phyloP scores from a whole-genome alignment of 2,888 invertebrate genomes.

The Mantis religiosa region DNA sequence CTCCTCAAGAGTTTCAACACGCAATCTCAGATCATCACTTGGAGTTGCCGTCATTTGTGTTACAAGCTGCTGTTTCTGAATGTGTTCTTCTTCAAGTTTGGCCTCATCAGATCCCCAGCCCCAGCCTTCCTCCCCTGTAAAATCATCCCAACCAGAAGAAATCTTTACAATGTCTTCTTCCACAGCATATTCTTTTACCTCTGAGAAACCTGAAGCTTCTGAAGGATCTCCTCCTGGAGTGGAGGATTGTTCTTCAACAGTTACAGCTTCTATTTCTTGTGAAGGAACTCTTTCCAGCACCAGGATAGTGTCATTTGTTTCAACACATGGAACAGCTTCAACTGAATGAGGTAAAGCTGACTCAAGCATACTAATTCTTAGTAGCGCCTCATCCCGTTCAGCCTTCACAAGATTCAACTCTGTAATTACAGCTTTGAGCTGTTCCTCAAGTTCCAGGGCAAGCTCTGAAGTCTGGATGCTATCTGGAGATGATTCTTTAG shows the following conservation, averaged over 20 bases:
- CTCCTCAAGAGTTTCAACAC: constrained; percentile 54
- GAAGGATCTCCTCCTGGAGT: neutral
- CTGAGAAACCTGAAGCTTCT: neutral
- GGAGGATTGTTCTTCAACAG: neutral
- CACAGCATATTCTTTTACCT: constrained; percentile 45
- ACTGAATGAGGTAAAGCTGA: neutral
- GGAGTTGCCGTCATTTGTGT: constrained; percentile 31
- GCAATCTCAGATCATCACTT: constrained; percentile 39
- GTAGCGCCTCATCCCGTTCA: constrained; percentile 48
- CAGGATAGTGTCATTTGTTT: neutral
- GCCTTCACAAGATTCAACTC: constrained; percentile 42
- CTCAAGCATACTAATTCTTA: constrained; percentile 38
- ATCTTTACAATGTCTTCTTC: neutral
- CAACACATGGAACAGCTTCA: neutral
- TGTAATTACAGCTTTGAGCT: neutral
- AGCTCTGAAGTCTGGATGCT: neutral
- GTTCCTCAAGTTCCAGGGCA: neutral
- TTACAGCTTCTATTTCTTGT: neutral
- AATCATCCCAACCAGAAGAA: neutral
- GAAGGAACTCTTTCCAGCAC: neutral
- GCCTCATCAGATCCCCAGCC: constrained; percentile 56
- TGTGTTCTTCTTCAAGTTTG: constrained; percentile 48
- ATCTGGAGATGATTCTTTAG: neutral
- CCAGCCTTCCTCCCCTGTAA: constrained; percentile 53
- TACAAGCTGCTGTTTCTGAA: constrained; percentile 35